Evolutionary conservation across 2,113 vertebrate species (phyloP).

Genomic region (Alethe castanea): DNA sequence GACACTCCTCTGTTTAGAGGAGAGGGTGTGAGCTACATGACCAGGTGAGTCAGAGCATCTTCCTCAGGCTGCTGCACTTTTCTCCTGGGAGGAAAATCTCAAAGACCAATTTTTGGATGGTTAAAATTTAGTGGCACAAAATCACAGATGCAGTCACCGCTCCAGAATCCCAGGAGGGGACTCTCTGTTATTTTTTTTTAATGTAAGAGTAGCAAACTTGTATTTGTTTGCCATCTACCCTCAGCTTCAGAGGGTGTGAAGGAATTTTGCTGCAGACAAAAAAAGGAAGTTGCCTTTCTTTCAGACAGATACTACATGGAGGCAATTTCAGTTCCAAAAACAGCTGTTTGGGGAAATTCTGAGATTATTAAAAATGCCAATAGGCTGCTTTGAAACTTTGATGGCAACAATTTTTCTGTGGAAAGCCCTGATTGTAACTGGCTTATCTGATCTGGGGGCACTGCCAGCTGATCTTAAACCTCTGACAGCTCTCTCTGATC

Average conservation of each 20-base stretch:
- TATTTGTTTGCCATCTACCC: not conserved
- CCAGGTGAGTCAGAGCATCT: not conserved
- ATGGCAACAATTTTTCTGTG: not conserved
- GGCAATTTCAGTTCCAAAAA: not conserved
- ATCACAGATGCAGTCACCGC: not conserved
- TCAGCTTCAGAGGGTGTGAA: not conserved
- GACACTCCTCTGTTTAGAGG: not conserved
- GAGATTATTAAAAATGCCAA: not conserved
- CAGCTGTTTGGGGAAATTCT: not conserved
- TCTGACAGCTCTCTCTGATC: not conserved
- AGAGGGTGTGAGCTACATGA: accelerated
- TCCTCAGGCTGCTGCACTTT: not conserved
- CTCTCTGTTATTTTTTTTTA: not conserved
- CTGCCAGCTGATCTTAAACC: not conserved
- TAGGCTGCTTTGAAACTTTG: not conserved
- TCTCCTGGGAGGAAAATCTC: not conserved
- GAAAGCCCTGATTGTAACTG: not conserved
- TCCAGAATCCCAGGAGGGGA: not conserved
- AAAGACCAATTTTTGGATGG: not conserved
- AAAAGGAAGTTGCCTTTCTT: not conserved
- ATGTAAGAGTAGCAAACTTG: not conserved
- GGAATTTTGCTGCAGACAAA: not conserved
- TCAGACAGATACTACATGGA: accelerated
- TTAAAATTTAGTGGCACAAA: not conserved
- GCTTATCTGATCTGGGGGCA: not conserved